phyloP scores from a whole-genome alignment of 2,113 vertebrate species.

The Xenopus tropicalis region UCB_Xtro_10.0 CM004451.2:65884001-65884500 shows the following conservation, averaged over 20 bases:
- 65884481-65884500: slow-evolving; percentile 30
- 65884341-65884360: slow-evolving; percentile 29
- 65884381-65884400: slow-evolving; percentile 37
- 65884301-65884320: neutral
- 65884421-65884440: slow-evolving; percentile 33
- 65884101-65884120: slow-evolving; percentile 70
- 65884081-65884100: slow-evolving; percentile 66
- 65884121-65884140: slow-evolving; percentile 57
- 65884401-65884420: slow-evolving; percentile 39
- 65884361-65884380: slow-evolving; percentile 34
- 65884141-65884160: slow-evolving; percentile 47
- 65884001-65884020: slow-evolving; percentile 43
- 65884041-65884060: slow-evolving; percentile 60
- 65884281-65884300: slow-evolving; percentile 29
- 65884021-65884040: slow-evolving; percentile 54
- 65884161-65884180: slow-evolving; percentile 12
- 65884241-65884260: slow-evolving; percentile 25
- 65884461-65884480: slow-evolving; percentile 42
- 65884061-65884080: slow-evolving; percentile 62
- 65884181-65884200: neutral
- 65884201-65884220: slow-evolving; percentile 1
- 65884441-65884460: slow-evolving; percentile 33
- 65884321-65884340: slow-evolving; percentile 18
- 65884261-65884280: slow-evolving; percentile 20
- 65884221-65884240: slow-evolving; percentile 27